A percentile compares a stretch with the other conserved stretches of the same genome.
Evolutionary conservation across 1,140 invertebrate genomes (phyloP).

Genomic region (Diuraphis noxia): DNA sequence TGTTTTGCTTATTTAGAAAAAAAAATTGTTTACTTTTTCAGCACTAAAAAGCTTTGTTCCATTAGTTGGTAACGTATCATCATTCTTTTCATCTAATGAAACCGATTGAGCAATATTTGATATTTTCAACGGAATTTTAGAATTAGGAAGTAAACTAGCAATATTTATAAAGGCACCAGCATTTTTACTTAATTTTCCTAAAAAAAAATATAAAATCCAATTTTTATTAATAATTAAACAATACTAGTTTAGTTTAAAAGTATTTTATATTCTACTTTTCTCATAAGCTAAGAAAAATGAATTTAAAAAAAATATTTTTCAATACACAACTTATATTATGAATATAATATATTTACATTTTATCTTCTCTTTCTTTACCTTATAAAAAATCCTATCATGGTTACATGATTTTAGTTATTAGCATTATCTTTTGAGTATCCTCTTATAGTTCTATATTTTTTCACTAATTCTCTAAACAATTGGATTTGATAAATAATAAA

Average conservation of each 20-base stretch:
- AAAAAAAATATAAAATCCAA: not conserved
- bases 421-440: too few relatives aligned
- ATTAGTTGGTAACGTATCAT: slow-evolving; percentile 5
- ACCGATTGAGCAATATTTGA: not conserved
- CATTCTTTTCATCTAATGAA: slow-evolving; percentile 21
- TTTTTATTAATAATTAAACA: not conserved
- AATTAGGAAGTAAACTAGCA: slow-evolving; percentile 20
- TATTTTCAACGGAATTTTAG: not conserved
- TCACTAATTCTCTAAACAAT: too few relatives aligned
- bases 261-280: not conserved
- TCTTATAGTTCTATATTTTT: too few relatives aligned
- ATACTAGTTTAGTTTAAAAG: not conserved
- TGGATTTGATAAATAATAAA: too few relatives aligned
- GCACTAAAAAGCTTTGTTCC: slow-evolving; percentile 33
- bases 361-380: too few relatives aligned
- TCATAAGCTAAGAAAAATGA: not conserved
- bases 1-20: not conserved
- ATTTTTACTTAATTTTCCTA: slow-evolving; percentile 48
- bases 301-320: not conserved
- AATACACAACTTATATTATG: too few relatives aligned
- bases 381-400: too few relatives aligned
- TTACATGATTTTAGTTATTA: too few relatives aligned
- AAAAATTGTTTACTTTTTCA: slow-evolving; percentile 38
- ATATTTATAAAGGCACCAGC: slow-evolving; percentile 41
- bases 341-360: too few relatives aligned